Evolutionary conservation across 2,888 invertebrate species (phyloP).

Genomic region (Rosalia funebris): DNA sequence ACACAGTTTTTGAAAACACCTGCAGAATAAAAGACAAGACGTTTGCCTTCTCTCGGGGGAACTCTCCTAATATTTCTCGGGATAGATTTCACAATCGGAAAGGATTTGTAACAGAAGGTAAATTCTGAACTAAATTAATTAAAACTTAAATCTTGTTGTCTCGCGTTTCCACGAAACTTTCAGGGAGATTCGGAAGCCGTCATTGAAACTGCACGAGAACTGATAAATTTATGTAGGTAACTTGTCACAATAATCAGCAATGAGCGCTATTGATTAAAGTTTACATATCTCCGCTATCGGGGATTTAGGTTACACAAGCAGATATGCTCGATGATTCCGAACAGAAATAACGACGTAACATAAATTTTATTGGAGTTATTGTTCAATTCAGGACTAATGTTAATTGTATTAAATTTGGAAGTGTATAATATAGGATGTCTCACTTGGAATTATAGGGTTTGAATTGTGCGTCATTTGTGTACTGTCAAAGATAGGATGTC

Average conservation of each 20-base stretch:
- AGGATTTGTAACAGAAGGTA: constrained; percentile 34
- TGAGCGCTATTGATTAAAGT: neutral
- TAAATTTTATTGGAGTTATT: no score
- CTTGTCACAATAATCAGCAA: neutral
- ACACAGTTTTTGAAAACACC: neutral
- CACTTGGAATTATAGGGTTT: no score
- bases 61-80: neutral
- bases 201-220: neutral
- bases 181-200: neutral
- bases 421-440: no score
- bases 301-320: no score
- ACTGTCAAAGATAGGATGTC: no score
- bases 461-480: no score
- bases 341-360: no score
- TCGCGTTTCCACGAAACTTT: constrained; percentile 15
- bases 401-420: no score
- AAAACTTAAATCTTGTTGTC: constrained; percentile 33
- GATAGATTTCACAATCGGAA: constrained; percentile 1
- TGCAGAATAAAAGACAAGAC: neutral
- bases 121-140: constrained; percentile 37
- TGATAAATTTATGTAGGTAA: constrained; percentile 1
- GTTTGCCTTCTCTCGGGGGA: neutral
- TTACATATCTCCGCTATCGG: no score
- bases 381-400: no score
- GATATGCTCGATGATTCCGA: no score